Evolutionary conservation across 2,888 invertebrate genomes (phyloP), one percentile per base, ranked within the genome.

Genomic region (Lasioglossum malachurum): DNA sequence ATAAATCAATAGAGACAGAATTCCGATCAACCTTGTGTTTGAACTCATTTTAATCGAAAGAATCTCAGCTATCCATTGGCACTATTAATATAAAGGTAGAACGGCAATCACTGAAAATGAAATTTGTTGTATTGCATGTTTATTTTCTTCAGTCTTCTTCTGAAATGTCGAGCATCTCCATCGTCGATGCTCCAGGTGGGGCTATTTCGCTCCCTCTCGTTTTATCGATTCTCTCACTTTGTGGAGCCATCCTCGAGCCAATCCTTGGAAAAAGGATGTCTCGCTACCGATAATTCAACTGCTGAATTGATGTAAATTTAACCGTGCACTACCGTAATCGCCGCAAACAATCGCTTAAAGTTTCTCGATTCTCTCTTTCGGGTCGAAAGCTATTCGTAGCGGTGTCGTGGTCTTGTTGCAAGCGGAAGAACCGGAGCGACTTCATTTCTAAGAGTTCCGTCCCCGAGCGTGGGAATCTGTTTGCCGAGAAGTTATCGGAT

Each of bases 401-500:
- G 64, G 31, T 67, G 27, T 75, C 75, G 71, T 78, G 75, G 74
- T 53, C 23, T 53, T 53, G 53, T 53, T 23, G 53, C 53, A 53
- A 8, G 0, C 23, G 46, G 27, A 60, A 49, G 74, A 77, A 77
- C 23, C 44, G 46, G 46, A 72, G 75, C 64, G 60, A 75, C 75
- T 60, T 23, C 38, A 77, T 69, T 74, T 23, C 7, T 4, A 35
- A 35, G 23, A 38, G 38, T 27, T 77, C 16, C 5, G 27, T 78
- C 69, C 38, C 5, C 75, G 38, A 38, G 41, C 69, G 41, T 46
- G 53, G 69, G 41, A 69, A 74, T 80, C 84, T 77, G 84, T 86
- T 80, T 83, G 49, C 49, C 49, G 27, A 19, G 27, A 60, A 41
- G 27, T 77, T 86, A 84, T 84, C 86, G 80, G 73, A 71, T 80